A percentile compares a stretch with the other conserved stretches of the same genome.
phyloP scores from a whole-genome alignment of 2,888 invertebrate species.

The Zeuzera pyrina region DNA sequence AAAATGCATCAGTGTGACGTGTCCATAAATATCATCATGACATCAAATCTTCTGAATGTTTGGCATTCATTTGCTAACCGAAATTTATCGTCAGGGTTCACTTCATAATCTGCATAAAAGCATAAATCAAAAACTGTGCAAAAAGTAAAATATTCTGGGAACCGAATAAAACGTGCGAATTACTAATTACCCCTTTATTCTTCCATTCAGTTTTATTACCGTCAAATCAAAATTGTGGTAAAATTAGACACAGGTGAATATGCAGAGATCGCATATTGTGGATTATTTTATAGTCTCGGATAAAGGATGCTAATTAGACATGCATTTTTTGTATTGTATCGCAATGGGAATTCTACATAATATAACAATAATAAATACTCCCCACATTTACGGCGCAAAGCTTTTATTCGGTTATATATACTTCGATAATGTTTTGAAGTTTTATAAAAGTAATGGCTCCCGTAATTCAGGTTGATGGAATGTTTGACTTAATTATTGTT shows the following conservation, averaged over 20 bases:
- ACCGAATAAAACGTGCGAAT: conserved; percentile 27
- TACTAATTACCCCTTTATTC: conserved; percentile 38
- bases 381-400: too few species aligned
- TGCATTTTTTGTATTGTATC: conserved; percentile 22
- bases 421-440: too few species aligned
- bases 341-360: neutral
- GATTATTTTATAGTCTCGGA: conserved; percentile 29
- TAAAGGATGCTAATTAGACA: conserved; percentile 39
- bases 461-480: too few species aligned
- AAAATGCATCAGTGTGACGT: conserved; percentile 28
- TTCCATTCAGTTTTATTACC: conserved; percentile 31
- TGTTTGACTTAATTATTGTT: too few species aligned
- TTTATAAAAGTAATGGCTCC: too few species aligned
- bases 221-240: conserved; percentile 26
- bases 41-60: conserved; percentile 9
- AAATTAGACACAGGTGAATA: conserved; percentile 44
- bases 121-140: conserved; percentile 28
- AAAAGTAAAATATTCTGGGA: conserved; percentile 18
- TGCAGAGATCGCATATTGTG: conserved; percentile 29
- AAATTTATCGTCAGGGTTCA: conserved; percentile 28
- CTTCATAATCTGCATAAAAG: conserved; percentile 32
- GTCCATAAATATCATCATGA: conserved; percentile 35
- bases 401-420: too few species aligned
- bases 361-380: too few species aligned
- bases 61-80: conserved; percentile 21